Evolutionary conservation across 2,888 invertebrate species (phyloP).

Genomic region (Vesta saturnalis): DNA sequence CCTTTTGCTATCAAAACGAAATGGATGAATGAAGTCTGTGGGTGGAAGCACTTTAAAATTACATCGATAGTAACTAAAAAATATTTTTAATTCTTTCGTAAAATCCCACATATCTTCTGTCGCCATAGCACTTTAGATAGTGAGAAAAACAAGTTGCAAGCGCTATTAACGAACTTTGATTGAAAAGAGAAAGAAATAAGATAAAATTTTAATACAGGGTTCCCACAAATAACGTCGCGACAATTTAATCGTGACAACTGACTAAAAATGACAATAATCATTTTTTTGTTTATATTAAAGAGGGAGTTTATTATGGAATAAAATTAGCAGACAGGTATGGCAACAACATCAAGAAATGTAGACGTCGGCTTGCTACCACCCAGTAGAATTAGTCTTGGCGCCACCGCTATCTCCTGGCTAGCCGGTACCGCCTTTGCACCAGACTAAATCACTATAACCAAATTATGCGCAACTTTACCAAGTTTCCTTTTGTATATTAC

Average conservation of each 20-base stretch:
- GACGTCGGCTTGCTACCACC: conserved; percentile 50
- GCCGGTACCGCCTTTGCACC: conserved; percentile 41
- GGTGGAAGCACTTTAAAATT: conserved; percentile 25
- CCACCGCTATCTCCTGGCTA: conserved; percentile 54
- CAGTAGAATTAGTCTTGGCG: conserved; percentile 56
- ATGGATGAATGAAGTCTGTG: conserved; percentile 31
- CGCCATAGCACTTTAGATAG: conserved; percentile 35
- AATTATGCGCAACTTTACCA: conserved; percentile 44
- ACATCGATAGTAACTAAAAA: conserved; percentile 18
- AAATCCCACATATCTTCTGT: conserved; percentile 20
- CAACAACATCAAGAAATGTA: conserved; percentile 25
- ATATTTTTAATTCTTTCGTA: not conserved
- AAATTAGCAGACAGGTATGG: conserved; percentile 31
- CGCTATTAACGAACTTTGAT: conserved; percentile 11
- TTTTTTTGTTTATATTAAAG: conserved; percentile 2
- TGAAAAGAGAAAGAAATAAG: not conserved
- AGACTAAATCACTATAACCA: conserved; percentile 32
- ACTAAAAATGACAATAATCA: conserved; percentile 1
- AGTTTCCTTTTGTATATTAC: not conserved
- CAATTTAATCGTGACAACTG: not conserved
- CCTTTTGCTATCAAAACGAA: too few species aligned
- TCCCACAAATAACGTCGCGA: not conserved
- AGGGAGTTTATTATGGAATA: conserved; percentile 12
- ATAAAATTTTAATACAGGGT: not conserved
- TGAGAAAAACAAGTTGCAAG: conserved; percentile 14